A percentile compares a stretch with the other conserved stretches of the same genome.
Conservation (phyloP, 1,140 invertebrate genomes). For the Brachystomella parvula region DNA sequence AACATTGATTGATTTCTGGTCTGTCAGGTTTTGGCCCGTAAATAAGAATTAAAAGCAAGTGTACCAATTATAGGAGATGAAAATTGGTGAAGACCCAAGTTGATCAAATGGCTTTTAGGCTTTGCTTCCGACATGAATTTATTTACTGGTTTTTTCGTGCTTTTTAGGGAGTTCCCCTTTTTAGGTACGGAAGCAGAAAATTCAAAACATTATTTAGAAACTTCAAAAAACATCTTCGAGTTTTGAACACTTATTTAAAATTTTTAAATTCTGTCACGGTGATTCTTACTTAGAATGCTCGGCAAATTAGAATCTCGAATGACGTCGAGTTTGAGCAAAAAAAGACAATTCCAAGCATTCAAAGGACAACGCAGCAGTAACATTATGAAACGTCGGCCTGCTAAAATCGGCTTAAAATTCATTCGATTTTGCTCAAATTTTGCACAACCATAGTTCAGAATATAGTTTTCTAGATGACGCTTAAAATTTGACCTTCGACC, state of each 20-base stretch:
- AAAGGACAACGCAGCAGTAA: too few relatives aligned
- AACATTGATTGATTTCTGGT: too few relatives aligned
- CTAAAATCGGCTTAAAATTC: too few relatives aligned
- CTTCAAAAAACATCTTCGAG: background rate
- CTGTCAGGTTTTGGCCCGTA: too few relatives aligned
- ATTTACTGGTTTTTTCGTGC: background rate
- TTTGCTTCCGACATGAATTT: background rate
- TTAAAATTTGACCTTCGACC: too few relatives aligned
- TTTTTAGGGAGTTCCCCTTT: background rate
- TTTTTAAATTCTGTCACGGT: background rate
- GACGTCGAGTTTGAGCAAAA: background rate
- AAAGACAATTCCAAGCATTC: background rate
- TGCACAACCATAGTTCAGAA: too few relatives aligned
- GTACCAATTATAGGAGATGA: too few relatives aligned
- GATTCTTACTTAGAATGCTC: background rate
- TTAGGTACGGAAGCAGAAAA: background rate
- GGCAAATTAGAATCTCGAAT: background rate
- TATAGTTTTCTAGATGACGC: too few relatives aligned
- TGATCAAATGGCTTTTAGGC: too few relatives aligned
- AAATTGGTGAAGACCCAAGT: too few relatives aligned
- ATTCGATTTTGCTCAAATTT: too few relatives aligned
- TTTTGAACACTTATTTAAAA: background rate
- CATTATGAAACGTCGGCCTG: too few relatives aligned
- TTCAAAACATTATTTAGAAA: background rate
- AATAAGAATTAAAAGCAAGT: background rate